phyloP scores from a whole-genome alignment of 2,113 vertebrate species.

The Xenopus borealis region DNA sequence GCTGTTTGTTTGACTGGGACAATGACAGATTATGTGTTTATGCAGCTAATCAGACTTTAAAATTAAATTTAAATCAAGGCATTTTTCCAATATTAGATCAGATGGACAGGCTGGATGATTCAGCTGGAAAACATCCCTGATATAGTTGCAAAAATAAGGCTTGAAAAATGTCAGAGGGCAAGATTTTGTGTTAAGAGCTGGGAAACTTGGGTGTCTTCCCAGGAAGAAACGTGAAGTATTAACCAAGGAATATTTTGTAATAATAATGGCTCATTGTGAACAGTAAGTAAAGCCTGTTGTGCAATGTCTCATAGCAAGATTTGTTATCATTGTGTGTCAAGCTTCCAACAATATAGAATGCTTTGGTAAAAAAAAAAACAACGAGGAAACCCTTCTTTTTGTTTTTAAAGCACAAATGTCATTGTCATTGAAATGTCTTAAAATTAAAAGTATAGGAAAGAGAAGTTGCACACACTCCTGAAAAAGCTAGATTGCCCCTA shows the following conservation, averaged over 20 bases:
- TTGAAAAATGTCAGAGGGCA: conserved; percentile 29
- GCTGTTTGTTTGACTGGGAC: conserved; percentile 8
- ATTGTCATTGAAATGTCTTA: no score
- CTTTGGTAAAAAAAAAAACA: no score
- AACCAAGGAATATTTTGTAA: conserved; percentile 21
- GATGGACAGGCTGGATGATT: conserved; percentile 12
- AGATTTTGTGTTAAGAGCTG: conserved; percentile 26
- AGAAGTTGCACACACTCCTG: no score
- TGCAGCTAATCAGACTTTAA: conserved; percentile 33
- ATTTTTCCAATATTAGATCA: conserved; percentile 31
- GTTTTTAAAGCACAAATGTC: background rate
- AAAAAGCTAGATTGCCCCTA: no score
- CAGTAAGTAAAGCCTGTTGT: conserved; percentile 16
- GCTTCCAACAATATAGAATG: background rate
- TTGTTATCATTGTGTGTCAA: conserved; percentile 2
- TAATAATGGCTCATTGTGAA: background rate
- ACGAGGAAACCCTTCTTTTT: no score
- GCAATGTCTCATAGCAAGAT: background rate
- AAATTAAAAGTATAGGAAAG: no score
- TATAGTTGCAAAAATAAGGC: conserved; percentile 7
- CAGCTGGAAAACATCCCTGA: conserved; percentile 23
- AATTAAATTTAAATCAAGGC: conserved; percentile 43
- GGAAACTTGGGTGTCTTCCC: conserved; percentile 11
- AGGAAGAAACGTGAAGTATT: conserved; percentile 5
- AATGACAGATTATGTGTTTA: conserved; percentile 32